These are phyloP conservation scores for Sphecodes monilicornis DNA, from an alignment of 2,888 invertebrate species.

Conservation along the genomic window DNA sequence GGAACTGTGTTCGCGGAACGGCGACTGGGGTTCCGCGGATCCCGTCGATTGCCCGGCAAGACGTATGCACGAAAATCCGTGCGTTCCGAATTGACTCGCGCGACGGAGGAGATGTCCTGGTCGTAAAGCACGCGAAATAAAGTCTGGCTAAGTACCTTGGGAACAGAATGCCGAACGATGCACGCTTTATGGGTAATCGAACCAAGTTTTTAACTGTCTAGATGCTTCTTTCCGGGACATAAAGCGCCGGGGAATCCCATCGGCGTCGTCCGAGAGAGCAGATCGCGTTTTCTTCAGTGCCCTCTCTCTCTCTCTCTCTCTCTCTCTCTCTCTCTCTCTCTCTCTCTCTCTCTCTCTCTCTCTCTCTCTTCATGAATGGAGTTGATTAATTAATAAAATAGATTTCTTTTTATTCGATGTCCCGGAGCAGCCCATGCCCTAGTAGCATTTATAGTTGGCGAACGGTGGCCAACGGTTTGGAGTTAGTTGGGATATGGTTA, in stretches of 20 bases:
- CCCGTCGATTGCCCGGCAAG: neutral
- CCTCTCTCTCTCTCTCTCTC: no score
- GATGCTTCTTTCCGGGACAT: conserved; percentile 75
- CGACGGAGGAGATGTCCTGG: conserved; percentile 60
- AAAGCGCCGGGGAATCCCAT: conserved; percentile 67
- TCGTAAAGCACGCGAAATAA: conserved; percentile 76
- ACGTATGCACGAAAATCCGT: conserved; percentile 55
- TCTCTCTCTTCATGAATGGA: no score
- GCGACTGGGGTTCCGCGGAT: neutral
- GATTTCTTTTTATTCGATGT: neutral
- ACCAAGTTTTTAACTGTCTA: conserved; percentile 77
- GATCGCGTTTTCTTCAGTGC: neutral
- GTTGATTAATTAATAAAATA: no score
- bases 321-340: no score
- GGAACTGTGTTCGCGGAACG: neutral
- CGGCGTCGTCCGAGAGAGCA: conserved; percentile 27
- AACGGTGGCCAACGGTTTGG: no score
- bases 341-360: no score
- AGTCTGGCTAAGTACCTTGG: conserved; percentile 73
- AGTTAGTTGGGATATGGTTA: no score
- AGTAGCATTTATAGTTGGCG: no score
- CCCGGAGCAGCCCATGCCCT: neutral
- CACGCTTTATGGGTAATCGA: conserved; percentile 77
- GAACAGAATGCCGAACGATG: conserved; percentile 76
- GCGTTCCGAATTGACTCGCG: conserved; percentile 52